Conservation (phyloP, 1,140 invertebrate genomes). For the Trissolcus basalis region DNA sequence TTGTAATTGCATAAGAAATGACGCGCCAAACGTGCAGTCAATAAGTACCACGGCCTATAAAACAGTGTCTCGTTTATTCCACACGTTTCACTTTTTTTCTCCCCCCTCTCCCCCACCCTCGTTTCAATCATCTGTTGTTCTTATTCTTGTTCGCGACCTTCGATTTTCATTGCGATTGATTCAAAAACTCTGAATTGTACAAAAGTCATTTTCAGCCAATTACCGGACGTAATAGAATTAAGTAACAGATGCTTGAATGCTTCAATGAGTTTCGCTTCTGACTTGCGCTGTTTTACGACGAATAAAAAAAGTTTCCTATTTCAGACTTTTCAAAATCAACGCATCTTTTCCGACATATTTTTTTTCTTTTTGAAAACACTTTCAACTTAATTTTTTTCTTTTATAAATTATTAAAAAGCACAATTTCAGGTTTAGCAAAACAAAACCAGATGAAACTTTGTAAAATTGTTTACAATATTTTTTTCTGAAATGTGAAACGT, state of each 20-base stretch:
- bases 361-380: no score
- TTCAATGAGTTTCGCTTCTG: not conserved
- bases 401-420: no score
- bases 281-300: no score
- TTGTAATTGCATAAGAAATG: conserved; percentile 57
- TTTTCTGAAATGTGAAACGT: no score
- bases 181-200: conserved; percentile 9
- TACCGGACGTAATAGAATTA: not conserved
- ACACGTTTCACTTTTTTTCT: conserved; percentile 44
- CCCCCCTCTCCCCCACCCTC: not conserved
- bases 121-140: conserved; percentile 2
- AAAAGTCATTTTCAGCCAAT: conserved; percentile 6
- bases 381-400: no score
- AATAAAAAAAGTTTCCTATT: no score
- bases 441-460: no score
- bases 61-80: conserved; percentile 22
- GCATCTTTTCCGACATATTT: no score
- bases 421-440: no score
- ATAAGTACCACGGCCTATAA: conserved; percentile 37
- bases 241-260: conserved; percentile 1
- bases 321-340: no score
- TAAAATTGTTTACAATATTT: no score
- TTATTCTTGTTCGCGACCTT: conserved; percentile 13
- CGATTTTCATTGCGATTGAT: conserved; percentile 18
- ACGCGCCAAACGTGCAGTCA: conserved; percentile 33